Evolutionary conservation across 2,888 invertebrate genomes (phyloP).

Genomic region (Callyntrura sp.): DNA sequence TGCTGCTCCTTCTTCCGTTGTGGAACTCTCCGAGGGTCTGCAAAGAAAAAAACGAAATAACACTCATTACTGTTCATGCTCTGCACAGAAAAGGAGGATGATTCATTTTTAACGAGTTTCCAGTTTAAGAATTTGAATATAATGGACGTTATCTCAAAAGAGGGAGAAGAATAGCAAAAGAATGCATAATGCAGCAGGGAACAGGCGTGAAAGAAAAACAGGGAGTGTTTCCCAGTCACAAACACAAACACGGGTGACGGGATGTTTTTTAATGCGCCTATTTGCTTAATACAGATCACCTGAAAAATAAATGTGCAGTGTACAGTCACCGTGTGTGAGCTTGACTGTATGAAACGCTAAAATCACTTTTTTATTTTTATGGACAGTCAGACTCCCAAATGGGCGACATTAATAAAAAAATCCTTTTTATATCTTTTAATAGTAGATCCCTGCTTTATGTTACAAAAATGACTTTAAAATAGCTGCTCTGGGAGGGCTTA

Average conservation of each 20-base stretch:
- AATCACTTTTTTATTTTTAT: slow-evolving; percentile 15
- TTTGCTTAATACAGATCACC: background rate
- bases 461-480: slow-evolving; percentile 7
- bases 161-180: background rate
- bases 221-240: slow-evolving; percentile 28
- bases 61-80: too few species aligned
- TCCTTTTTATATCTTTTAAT: slow-evolving; percentile 30
- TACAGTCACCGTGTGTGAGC: background rate
- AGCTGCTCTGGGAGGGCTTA: background rate
- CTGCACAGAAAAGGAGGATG: background rate
- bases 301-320: background rate
- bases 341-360: background rate
- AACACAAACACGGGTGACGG: too few species aligned
- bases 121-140: slow-evolving; percentile 22
- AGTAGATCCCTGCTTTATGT: background rate
- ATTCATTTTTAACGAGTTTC: slow-evolving; percentile 42
- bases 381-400: slow-evolving; percentile 8
- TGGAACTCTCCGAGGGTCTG: slow-evolving; percentile 10
- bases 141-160: background rate
- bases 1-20: background rate
- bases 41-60: background rate
- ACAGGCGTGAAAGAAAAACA: background rate
- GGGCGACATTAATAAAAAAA: slow-evolving; percentile 30
- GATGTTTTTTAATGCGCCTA: background rate
- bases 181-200: too few species aligned